Conservation (phyloP, 2,888 invertebrate genomes). For the Apamea epomidion region DNA sequence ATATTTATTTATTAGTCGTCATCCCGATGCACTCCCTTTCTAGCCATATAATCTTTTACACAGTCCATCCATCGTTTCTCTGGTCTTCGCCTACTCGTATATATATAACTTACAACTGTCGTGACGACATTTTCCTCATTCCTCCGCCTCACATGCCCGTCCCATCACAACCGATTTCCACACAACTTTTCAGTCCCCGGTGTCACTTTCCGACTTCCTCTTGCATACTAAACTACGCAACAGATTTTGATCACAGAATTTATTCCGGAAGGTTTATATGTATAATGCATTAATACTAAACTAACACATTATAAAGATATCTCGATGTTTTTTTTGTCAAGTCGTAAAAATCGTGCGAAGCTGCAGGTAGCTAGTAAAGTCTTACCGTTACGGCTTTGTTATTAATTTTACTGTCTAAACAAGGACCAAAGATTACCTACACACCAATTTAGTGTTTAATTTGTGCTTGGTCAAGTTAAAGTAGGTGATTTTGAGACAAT, state of each 20-base stretch:
- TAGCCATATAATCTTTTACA: background rate
- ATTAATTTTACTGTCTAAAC: background rate
- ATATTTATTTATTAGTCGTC: background rate
- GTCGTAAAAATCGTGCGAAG: background rate
- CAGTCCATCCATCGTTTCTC: background rate
- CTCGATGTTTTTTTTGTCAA: background rate
- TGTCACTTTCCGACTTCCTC: background rate
- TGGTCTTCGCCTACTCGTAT: background rate
- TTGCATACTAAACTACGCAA: background rate
- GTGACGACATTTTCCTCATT: background rate
- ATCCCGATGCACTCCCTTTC: background rate
- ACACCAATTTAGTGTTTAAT: background rate
- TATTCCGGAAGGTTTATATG: background rate
- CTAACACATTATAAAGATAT: background rate
- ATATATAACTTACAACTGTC: background rate
- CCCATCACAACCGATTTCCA: background rate
- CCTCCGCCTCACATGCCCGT: background rate
- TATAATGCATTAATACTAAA: background rate
- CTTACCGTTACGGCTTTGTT: too few relatives aligned
- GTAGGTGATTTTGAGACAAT: constrained; percentile 3
- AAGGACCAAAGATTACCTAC: background rate
- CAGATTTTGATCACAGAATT: background rate
- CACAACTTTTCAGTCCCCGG: background rate
- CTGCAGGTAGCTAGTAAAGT: background rate
- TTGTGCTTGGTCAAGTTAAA: background rate